phyloP scores from a whole-genome alignment of 2,113 vertebrate genomes.

The Morone saxatilis region DNA sequence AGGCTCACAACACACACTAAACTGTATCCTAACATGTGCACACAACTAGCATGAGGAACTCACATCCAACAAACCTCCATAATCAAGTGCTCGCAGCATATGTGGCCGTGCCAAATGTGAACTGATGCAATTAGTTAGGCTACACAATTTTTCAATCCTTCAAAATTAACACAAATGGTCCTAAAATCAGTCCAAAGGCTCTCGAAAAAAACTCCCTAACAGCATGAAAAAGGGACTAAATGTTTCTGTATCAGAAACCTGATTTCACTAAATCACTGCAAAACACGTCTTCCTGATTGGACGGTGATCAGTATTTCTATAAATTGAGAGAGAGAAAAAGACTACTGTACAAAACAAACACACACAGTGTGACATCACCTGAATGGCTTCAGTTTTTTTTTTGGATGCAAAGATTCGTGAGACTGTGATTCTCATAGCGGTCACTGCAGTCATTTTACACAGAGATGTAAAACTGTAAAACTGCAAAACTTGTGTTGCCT shows the following conservation, averaged over 20 bases:
- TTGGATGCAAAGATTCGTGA: conserved; percentile 2
- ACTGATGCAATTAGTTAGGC: conserved; percentile 68
- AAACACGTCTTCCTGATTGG: conserved; percentile 1
- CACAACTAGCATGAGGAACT: conserved; percentile 33
- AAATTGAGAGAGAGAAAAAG: not conserved
- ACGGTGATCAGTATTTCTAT: not conserved
- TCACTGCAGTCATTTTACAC: conserved; percentile 17
- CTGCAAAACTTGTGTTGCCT: conserved; percentile 20
- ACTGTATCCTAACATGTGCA: conserved; percentile 17
- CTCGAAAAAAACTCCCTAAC: not conserved
- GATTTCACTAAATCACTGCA: conserved; percentile 19
- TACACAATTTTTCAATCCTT: conserved; percentile 62
- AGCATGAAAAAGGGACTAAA: conserved; percentile 26
- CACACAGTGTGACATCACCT: not conserved
- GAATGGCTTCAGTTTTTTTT: conserved; percentile 1
- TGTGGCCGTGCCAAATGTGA: conserved; percentile 47
- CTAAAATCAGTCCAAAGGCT: conserved; percentile 43
- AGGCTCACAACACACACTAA: conserved; percentile 2
- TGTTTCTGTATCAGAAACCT: conserved; percentile 16
- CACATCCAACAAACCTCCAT: conserved; percentile 52
- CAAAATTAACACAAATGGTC: conserved; percentile 46
- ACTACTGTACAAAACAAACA: not conserved
- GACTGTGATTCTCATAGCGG: conserved; percentile 8
- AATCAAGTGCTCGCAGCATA: conserved; percentile 55
- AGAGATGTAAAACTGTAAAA: conserved; percentile 48